Evolutionary conservation across 1,140 invertebrate species (phyloP).

Genomic region (Trachelipus rathkii): DNA sequence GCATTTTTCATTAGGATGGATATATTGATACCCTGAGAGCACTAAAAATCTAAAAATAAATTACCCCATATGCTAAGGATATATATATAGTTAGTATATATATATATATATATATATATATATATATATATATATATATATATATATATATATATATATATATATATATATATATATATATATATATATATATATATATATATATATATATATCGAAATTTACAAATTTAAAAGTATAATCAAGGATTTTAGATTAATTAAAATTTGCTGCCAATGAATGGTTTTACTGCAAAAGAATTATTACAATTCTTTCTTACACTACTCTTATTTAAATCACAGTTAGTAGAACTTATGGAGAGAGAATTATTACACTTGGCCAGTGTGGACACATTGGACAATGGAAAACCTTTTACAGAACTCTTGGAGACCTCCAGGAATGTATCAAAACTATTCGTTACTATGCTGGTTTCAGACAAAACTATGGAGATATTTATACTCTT

Average conservation of each 20-base stretch:
- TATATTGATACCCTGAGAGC: too few relatives aligned
- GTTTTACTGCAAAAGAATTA: too few relatives aligned
- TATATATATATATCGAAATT: too few relatives aligned
- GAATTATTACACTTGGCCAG: conserved; percentile 64
- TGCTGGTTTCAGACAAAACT: conserved; percentile 86
- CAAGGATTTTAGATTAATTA: too few relatives aligned
- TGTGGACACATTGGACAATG: conserved; percentile 81
- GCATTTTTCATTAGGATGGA: too few relatives aligned
- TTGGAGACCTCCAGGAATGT: conserved; percentile 62
- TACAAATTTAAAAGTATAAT: background rate
- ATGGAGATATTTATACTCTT: conserved; percentile 81
- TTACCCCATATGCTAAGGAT: background rate
- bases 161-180: too few relatives aligned
- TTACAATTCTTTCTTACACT: conserved; percentile 62
- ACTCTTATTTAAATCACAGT: too few relatives aligned
- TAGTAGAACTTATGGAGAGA: conserved; percentile 72
- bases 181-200: too few relatives aligned
- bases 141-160: too few relatives aligned
- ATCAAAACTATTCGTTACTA: conserved; percentile 71
- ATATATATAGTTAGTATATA: background rate
- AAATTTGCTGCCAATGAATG: too few relatives aligned
- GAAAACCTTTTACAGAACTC: conserved; percentile 69
- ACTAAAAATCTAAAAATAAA: too few relatives aligned
- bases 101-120: conserved; percentile 13
- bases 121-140: too few relatives aligned